These are phyloP conservation scores for Pelmatolapia mariae DNA, from an alignment of 2,113 vertebrate genomes.

Conservation along the genomic window DNA sequence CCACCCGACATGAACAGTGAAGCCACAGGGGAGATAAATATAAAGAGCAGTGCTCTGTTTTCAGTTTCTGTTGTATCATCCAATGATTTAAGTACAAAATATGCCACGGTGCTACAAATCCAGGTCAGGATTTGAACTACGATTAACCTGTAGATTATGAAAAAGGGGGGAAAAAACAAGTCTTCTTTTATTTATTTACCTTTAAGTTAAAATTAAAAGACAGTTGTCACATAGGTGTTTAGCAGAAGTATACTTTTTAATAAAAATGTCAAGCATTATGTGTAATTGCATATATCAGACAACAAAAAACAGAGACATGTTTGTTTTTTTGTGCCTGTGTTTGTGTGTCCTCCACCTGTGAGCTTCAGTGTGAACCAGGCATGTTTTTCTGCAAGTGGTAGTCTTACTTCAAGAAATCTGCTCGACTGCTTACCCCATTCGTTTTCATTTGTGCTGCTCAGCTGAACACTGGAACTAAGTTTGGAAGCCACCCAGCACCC, in stretches of 20 bases:
- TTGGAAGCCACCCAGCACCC: conserved; percentile 27
- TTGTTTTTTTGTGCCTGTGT: not conserved
- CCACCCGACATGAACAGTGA: not conserved
- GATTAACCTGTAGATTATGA: not conserved
- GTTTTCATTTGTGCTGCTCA: conserved; percentile 52
- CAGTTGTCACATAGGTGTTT: not conserved
- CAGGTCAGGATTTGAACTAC: not conserved
- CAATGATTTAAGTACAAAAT: not conserved
- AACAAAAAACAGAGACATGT: not conserved
- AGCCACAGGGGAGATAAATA: not conserved
- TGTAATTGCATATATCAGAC: not conserved
- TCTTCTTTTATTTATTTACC: not conserved
- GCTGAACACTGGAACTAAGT: conserved; percentile 39
- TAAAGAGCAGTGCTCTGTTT: not conserved
- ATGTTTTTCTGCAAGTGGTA: conserved; percentile 19
- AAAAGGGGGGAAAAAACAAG: not conserved
- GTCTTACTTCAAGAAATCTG: conserved; percentile 40
- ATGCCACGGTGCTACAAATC: not conserved
- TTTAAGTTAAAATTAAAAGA: not conserved
- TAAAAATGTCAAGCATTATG: not conserved
- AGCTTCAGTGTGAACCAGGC: not conserved
- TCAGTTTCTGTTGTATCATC: not conserved
- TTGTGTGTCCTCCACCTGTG: not conserved
- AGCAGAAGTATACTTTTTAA: not conserved
- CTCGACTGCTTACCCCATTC: conserved; percentile 21